Conservation (phyloP, 2,888 invertebrate species). For the Plagodis dolabraria region DNA sequence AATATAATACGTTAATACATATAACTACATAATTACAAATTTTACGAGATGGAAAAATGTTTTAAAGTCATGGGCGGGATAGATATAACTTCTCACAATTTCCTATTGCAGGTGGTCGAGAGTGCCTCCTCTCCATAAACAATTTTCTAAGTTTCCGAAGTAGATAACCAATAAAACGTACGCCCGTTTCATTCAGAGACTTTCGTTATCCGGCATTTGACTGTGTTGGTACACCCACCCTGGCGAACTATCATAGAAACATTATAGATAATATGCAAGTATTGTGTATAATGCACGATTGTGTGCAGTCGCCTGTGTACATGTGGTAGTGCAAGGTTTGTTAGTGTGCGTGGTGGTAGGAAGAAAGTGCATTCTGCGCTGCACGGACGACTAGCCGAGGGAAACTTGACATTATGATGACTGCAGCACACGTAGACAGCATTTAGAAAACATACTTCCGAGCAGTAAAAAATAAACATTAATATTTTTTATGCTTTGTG, state of each 20-base stretch:
- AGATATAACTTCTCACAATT: constrained; percentile 8
- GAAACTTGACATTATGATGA: constrained; percentile 70
- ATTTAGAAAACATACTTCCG: constrained; percentile 8
- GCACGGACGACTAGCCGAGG: constrained; percentile 71
- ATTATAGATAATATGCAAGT: constrained; percentile 9
- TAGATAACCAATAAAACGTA: constrained; percentile 30
- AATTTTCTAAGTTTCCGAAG: constrained; percentile 36
- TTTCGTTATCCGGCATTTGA: constrained; percentile 31
- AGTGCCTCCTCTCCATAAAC: constrained; percentile 28
- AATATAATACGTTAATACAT: no score
- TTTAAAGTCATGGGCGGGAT: no score
- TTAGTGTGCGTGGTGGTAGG: constrained; percentile 50
- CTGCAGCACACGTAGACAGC: constrained; percentile 32
- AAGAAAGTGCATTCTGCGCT: constrained; percentile 82
- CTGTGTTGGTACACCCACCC: constrained; percentile 26
- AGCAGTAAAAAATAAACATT: no score
- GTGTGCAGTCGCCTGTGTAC: constrained; percentile 28
- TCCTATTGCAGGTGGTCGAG: constrained; percentile 23
- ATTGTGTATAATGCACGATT: constrained; percentile 15
- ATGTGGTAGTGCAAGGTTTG: constrained; percentile 37
- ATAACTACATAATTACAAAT: no score
- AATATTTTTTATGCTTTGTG: no score
- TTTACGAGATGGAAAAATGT: no score
- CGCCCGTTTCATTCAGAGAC: constrained; percentile 36
- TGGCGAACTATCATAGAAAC: constrained; percentile 2